Evolutionary conservation across 2,888 invertebrate species (phyloP).

Genomic region (Euplexia lucipara): DNA sequence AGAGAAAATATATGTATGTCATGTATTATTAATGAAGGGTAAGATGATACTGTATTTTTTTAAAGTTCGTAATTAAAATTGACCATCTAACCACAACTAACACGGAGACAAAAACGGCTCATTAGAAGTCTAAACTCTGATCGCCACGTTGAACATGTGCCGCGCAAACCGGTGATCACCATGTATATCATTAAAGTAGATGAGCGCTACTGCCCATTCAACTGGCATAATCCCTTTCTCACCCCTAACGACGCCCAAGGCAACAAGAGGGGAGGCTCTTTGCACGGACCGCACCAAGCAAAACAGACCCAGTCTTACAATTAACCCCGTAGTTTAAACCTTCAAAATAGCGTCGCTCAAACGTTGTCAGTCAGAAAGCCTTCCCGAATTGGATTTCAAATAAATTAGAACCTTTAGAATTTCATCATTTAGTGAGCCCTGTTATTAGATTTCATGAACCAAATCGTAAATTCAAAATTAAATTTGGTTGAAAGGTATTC

Average conservation of each 20-base stretch:
- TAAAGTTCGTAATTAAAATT: background rate
- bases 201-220: conserved; percentile 48
- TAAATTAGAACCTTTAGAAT: conserved; percentile 74
- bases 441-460: conserved; percentile 79
- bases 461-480: conserved; percentile 73
- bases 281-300: conserved; percentile 21
- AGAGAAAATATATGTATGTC: too few relatives aligned
- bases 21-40: too few relatives aligned
- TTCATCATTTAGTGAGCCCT: conserved; percentile 76
- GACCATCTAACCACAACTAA: background rate
- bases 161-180: conserved; percentile 37
- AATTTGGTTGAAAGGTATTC: conserved; percentile 70
- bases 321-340: conserved; percentile 28
- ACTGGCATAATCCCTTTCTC: conserved; percentile 56
- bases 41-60: too few relatives aligned
- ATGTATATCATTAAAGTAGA: conserved; percentile 47
- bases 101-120: background rate
- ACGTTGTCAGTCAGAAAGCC: conserved; percentile 53
- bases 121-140: conserved; percentile 5
- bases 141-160: conserved; percentile 14
- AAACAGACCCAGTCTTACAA: conserved; percentile 39
- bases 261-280: conserved; percentile 36
- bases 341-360: conserved; percentile 54
- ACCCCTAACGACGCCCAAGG: conserved; percentile 58
- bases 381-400: conserved; percentile 73